phyloP scores from a whole-genome alignment of 2,113 vertebrate genomes.

The Corythornis cristatus region DNA sequence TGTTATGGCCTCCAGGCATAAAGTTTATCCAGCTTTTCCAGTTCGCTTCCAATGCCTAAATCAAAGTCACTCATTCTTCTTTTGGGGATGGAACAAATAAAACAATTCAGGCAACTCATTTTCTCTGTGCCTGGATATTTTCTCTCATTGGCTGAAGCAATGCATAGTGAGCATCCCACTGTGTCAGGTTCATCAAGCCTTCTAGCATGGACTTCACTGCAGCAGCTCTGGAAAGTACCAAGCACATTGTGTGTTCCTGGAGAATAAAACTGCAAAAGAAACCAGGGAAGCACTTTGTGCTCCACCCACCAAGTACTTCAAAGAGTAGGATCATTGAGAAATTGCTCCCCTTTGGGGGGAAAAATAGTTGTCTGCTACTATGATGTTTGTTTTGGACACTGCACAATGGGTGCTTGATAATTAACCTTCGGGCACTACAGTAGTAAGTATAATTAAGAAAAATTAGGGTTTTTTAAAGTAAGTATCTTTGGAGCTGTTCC shows the following conservation, averaged over 20 bases:
- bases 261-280: neutral
- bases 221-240: neutral
- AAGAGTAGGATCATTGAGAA: neutral
- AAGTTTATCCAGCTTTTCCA: neutral
- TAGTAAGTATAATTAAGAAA: neutral
- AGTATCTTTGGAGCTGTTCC: neutral
- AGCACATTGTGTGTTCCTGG: neutral
- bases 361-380: neutral
- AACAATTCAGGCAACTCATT: neutral
- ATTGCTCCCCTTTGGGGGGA: neutral
- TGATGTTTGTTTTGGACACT: neutral
- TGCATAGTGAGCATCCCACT: neutral
- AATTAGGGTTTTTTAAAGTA: rapidly evolving
- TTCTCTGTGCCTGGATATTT: neutral
- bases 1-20: neutral
- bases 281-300: neutral
- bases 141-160: neutral
- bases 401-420: neutral
- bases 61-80: neutral
- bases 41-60: neutral
- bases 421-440: neutral
- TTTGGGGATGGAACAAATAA: neutral
- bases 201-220: neutral
- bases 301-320: neutral
- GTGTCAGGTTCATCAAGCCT: neutral